Evolutionary conservation across 2,797 vertebrate genomes (phyloP).

Genomic region (Spondyliosoma cantharus): DNA sequence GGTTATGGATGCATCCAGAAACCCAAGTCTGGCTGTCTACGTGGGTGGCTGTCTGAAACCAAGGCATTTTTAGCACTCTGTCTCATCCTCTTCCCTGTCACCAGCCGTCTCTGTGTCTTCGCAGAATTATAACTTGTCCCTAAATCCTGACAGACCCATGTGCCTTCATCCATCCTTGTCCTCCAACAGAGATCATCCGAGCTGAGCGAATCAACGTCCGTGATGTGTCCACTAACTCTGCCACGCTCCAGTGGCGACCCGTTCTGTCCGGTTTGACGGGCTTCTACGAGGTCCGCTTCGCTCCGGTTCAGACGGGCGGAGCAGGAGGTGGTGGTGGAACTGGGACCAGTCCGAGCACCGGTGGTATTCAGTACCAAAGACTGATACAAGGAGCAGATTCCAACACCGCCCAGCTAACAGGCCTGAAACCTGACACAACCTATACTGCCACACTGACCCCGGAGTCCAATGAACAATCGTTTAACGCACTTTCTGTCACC

Average conservation of each 20-base stretch:
- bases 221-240: constrained; percentile 86
- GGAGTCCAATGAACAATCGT: constrained; percentile 84
- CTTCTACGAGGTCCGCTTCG: constrained; percentile 88
- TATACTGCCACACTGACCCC: constrained; percentile 90
- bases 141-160: neutral
- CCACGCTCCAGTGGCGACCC: constrained; percentile 88
- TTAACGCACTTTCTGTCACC: constrained; percentile 83
- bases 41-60: constrained; percentile 59
- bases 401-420: constrained; percentile 79
- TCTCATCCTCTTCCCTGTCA: constrained; percentile 29
- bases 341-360: constrained; percentile 79
- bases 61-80: constrained; percentile 57
- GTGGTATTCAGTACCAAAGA: constrained; percentile 64
- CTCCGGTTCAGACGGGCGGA: constrained; percentile 54
- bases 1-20: constrained; percentile 56
- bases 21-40: constrained; percentile 56
- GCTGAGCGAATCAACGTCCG: constrained; percentile 86
- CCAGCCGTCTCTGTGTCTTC: constrained; percentile 3
- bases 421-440: constrained; percentile 86
- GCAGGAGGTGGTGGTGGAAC: constrained; percentile 31
- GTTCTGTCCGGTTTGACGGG: constrained; percentile 84
- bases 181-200: constrained; percentile 86
- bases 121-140: constrained; percentile 7
- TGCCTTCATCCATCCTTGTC: neutral
- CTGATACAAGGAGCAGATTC: constrained; percentile 81